These are phyloP conservation scores for Pachliopta kotzebuea DNA, from an alignment of 2,888 invertebrate genomes.

Conservation along the genomic window DNA sequence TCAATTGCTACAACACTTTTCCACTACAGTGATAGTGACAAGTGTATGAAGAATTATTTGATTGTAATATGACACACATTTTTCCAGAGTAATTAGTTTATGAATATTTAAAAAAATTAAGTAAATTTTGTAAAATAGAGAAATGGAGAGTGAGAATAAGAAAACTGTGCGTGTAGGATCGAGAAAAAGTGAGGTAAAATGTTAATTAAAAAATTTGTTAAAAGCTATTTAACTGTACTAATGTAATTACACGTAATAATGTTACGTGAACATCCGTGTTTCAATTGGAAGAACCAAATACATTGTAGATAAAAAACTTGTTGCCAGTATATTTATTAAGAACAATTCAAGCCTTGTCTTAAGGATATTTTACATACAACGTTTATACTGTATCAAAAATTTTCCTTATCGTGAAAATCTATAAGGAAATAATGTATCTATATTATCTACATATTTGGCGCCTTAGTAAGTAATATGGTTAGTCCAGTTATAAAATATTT, in stretches of 20 bases:
- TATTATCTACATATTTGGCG: not conserved
- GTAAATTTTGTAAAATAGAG: slow-evolving; percentile 3
- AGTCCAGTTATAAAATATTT: no score
- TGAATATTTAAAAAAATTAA: not conserved
- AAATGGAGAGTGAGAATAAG: slow-evolving; percentile 63
- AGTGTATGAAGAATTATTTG: slow-evolving; percentile 37
- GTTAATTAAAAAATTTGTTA: not conserved
- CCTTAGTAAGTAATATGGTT: not conserved
- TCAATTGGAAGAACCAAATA: slow-evolving; percentile 15
- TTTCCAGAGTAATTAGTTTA: not conserved
- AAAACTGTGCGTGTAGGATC: slow-evolving; percentile 88
- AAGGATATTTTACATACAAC: not conserved
- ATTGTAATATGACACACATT: not conserved
- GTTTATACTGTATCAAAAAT: not conserved
- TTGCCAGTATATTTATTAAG: not conserved
- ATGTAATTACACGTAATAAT: slow-evolving; percentile 1
- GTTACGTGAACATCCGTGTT: slow-evolving; percentile 23
- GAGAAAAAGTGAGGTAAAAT: slow-evolving; percentile 88
- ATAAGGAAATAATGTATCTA: not conserved
- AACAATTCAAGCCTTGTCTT: not conserved
- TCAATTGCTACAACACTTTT: slow-evolving; percentile 46
- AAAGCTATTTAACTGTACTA: slow-evolving; percentile 30
- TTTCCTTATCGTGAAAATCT: not conserved
- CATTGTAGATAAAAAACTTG: slow-evolving; percentile 4
- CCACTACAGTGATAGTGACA: slow-evolving; percentile 78